These are phyloP conservation scores for Galerucella calmariensis DNA, from an alignment of 2,888 invertebrate species.

Conservation along the genomic window DNA sequence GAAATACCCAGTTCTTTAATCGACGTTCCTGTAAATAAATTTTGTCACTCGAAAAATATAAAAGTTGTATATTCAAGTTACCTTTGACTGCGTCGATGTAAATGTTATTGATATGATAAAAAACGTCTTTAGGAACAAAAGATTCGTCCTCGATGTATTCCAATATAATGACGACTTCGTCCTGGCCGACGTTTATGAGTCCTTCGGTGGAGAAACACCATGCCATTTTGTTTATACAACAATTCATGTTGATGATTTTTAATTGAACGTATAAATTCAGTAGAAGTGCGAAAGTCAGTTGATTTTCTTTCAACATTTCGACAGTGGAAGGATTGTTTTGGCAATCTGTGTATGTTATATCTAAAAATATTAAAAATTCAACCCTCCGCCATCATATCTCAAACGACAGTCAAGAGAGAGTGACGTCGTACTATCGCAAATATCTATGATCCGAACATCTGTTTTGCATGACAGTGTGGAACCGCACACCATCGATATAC, in stretches of 20 bases:
- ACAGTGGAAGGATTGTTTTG: conserved; percentile 69
- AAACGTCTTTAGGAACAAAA: conserved; percentile 76
- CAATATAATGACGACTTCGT: conserved; percentile 81
- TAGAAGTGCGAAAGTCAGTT: conserved; percentile 79
- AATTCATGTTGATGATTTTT: conserved; percentile 73
- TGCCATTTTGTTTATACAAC: conserved; percentile 72
- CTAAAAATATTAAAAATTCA: conserved; percentile 60
- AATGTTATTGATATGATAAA: conserved; percentile 77
- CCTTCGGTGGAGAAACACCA: conserved; percentile 85
- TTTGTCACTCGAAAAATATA: too few species aligned
- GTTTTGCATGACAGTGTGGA: too few species aligned
- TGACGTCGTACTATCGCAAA: too few species aligned
- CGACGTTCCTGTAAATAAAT: conserved; percentile 69
- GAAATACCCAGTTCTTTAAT: conserved; percentile 78
- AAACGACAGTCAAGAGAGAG: too few species aligned
- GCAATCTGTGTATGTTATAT: conserved; percentile 68
- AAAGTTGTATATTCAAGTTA: conserved; percentile 42
- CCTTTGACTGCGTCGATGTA: conserved; percentile 76
- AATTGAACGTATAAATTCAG: conserved; percentile 79
- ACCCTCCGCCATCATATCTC: too few species aligned
- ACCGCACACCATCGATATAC: too few species aligned
- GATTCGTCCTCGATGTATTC: conserved; percentile 75
- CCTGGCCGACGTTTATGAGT: conserved; percentile 82
- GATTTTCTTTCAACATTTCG: conserved; percentile 70
- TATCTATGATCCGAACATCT: too few species aligned